Evolutionary conservation across 2,113 vertebrate genomes (phyloP).

Genomic region (Saguinus midas): DNA sequence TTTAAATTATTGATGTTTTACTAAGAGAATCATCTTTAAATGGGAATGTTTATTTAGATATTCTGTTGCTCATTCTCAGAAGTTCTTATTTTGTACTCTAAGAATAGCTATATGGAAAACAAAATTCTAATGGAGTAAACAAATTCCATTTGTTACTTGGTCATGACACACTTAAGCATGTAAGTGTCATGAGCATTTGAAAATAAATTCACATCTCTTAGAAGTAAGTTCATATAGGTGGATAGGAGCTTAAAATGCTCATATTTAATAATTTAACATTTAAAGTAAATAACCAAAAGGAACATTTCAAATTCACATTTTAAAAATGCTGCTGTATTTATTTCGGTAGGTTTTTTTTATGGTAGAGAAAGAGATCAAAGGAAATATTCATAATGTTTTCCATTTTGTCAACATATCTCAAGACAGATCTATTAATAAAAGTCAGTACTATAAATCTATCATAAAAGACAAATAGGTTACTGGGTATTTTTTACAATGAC

Average conservation of each 20-base stretch:
- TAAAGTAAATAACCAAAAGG: conserved; percentile 12
- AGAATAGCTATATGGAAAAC: conserved; percentile 20
- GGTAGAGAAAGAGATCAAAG: conserved; percentile 57
- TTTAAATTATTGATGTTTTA: neutral
- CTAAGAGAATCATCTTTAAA: neutral
- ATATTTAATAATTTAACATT: neutral
- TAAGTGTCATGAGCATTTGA: neutral
- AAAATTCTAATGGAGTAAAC: neutral
- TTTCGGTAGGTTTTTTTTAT: conserved; percentile 42
- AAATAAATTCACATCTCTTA: neutral
- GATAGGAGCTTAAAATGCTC: conserved; percentile 3
- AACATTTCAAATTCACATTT: neutral
- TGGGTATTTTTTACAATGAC: conserved; percentile 71
- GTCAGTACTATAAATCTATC: conserved; percentile 61
- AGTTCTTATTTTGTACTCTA: neutral
- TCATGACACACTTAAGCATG: neutral
- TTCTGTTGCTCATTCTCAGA: neutral
- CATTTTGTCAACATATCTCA: conserved; percentile 27
- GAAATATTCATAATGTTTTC: conserved; percentile 60
- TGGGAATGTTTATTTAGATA: conserved; percentile 10
- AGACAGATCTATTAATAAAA: conserved; percentile 71
- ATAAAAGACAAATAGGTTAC: conserved; percentile 79
- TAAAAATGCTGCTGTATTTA: conserved; percentile 65
- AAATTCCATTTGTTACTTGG: neutral
- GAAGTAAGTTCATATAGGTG: neutral